Evolutionary conservation across 1,140 invertebrate genomes (phyloP), one percentile per base, ranked within the genome.

Genomic region (Cyphomyrmex costatus): DNA sequence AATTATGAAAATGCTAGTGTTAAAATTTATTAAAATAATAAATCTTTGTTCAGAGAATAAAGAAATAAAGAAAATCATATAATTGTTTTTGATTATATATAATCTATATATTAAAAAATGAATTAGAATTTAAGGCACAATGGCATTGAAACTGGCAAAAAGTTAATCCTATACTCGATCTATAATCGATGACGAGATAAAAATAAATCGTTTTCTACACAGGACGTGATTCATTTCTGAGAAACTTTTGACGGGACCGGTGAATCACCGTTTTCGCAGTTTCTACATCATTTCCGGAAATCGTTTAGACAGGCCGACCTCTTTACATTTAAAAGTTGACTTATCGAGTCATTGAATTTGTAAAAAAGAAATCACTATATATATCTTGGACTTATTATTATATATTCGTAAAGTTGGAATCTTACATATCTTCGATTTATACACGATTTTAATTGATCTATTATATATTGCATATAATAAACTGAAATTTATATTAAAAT

Each of bases 311-410:
- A 49, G 46, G 3, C 53, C 36, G 46, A 27, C 3, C 46, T 58
- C 24, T 89, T 89, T 88, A 68, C 61, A 65, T 42, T 42, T 71
- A 46, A 51, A 73, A 70, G 36, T 86, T 60, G 36, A 65, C 88
- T 89, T 58, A 70, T 58, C 83, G 56, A 89, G 84, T 89, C 84
- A 86, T 82, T 70, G 49, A 46, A 30, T 82, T 82, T 89, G 74
- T 86, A 60, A 60, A 80, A 77, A 71, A 60, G 42, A 61, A 61
- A 70, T 61, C 60, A 89, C 8, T 42, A 42, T 42, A 73, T 58
- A 30, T 16, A 36, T 49, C 24, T 65, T 60, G 16, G 4, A 46
- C 36, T 46, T 68, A 49, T 21, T 82, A 19, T 78, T 27, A 58
- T 58, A 68, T 8, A 46, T 53, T 79, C 7, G 5, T 2, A 36